A percentile compares a stretch with the other conserved stretches of the same genome.
phyloP scores from a whole-genome alignment of 2,888 invertebrate species.

The Myathropa florea region DNA sequence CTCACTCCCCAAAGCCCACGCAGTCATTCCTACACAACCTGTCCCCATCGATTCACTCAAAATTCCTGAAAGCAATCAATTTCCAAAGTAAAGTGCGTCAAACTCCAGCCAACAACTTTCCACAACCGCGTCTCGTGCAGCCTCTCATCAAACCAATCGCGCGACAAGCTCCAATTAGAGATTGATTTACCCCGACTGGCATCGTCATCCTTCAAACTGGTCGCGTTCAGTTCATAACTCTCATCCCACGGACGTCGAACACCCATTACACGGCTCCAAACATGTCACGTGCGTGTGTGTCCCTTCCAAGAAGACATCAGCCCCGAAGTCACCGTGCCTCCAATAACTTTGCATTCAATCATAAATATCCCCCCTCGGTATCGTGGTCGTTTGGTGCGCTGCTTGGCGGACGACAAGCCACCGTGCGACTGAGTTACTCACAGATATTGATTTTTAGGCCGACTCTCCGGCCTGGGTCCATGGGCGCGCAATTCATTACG shows the following conservation, averaged over 20 bases:
- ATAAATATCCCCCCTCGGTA: conserved; percentile 28
- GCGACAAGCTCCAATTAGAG: not conserved
- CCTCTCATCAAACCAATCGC: not conserved
- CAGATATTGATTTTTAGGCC: conserved; percentile 61
- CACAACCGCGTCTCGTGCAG: not conserved
- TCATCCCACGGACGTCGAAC: not conserved
- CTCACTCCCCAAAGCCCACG: not conserved
- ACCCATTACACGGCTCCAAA: not conserved
- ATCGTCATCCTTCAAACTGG: not conserved
- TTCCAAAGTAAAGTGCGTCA: not conserved
- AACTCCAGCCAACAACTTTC: not conserved
- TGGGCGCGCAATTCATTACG: conserved; percentile 52
- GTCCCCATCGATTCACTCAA: too few species aligned
- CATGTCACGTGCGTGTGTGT: not conserved
- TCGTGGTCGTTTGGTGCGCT: conserved; percentile 4
- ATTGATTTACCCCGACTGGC: not conserved
- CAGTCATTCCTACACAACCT: too few species aligned
- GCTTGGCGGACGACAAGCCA: conserved; percentile 44
- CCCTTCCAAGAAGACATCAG: conserved; percentile 10
- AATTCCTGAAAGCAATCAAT: not conserved
- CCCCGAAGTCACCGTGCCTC: not conserved
- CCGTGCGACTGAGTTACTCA: conserved; percentile 51
- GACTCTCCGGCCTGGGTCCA: not conserved
- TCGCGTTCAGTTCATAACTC: not conserved
- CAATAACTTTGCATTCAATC: conserved; percentile 44